These are phyloP conservation scores for Podarcis siculus DNA, from an alignment of 2,797 vertebrate species.

Conservation along the genomic window DNA sequence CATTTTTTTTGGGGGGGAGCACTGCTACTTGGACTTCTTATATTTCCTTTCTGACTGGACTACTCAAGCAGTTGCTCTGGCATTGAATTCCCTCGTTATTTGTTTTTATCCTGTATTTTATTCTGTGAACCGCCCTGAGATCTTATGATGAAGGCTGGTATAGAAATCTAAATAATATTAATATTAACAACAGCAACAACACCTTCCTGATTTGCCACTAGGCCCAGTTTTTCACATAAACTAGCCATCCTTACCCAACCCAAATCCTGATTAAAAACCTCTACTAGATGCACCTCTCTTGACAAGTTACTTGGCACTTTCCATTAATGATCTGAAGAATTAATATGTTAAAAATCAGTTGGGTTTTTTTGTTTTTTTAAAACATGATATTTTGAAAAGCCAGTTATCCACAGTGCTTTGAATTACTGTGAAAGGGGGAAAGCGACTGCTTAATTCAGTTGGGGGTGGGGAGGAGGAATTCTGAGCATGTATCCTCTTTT, in stretches of 20 bases:
- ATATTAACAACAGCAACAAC: background rate
- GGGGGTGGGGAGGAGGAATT: constrained; percentile 56
- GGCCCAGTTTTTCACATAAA: background rate
- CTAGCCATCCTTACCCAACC: background rate
- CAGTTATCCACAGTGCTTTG: background rate
- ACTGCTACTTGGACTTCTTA: background rate
- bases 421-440: constrained; percentile 28
- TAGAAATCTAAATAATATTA: too few relatives aligned
- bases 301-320: constrained; percentile 19
- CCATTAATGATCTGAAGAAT: constrained; percentile 23
- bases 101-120: too few relatives aligned
- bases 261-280: background rate
- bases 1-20: too few relatives aligned
- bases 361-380: background rate
- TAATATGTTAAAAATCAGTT: rapidly evolving
- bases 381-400: background rate
- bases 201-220: background rate
- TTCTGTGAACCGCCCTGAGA: too few relatives aligned
- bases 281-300: constrained; percentile 35
- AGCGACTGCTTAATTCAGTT: constrained; percentile 6
- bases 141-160: too few relatives aligned
- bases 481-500: background rate
- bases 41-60: background rate
- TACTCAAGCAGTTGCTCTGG: background rate
- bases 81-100: background rate